A percentile compares a stretch with the other conserved stretches of the same genome.
These are phyloP conservation scores for Centrocercus urophasianus DNA, from an alignment of 2,113 vertebrate genomes.

Conservation along the genomic window DNA sequence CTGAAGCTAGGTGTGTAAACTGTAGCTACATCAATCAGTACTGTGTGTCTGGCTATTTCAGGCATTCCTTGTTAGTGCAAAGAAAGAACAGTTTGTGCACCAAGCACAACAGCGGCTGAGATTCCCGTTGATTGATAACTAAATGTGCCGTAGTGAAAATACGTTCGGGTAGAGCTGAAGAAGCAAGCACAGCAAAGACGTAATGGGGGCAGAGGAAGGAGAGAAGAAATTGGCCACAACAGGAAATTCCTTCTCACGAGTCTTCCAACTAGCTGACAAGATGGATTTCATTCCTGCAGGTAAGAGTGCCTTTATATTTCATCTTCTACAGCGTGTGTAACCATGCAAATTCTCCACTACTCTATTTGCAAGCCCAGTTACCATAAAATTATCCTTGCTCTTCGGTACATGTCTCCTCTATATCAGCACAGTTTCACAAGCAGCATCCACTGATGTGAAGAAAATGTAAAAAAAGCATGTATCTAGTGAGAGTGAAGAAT, in stretches of 20 bases:
- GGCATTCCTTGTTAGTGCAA: slow-evolving; percentile 73
- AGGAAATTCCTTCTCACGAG: slow-evolving; percentile 72
- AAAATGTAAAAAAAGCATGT: not conserved
- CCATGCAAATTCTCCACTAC: not conserved
- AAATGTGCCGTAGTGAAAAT: slow-evolving; percentile 72
- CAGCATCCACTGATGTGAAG: not conserved
- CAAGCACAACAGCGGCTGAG: slow-evolving; percentile 71
- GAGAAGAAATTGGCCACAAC: slow-evolving; percentile 65
- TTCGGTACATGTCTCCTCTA: not conserved
- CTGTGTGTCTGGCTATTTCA: slow-evolving; percentile 77
- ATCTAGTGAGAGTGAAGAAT: not conserved
- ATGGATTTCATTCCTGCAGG: slow-evolving; percentile 63
- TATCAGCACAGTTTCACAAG: not conserved
- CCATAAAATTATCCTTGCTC: not conserved
- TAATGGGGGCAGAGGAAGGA: slow-evolving; percentile 48
- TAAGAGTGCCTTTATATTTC: slow-evolving; percentile 57
- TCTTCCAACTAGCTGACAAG: slow-evolving; percentile 65
- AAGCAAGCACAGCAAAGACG: slow-evolving; percentile 40
- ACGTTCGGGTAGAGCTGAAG: slow-evolving; percentile 38
- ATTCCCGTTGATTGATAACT: slow-evolving; percentile 76
- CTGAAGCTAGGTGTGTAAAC: slow-evolving; percentile 75
- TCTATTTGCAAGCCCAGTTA: not conserved
- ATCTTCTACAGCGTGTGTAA: slow-evolving; percentile 3
- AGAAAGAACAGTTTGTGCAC: slow-evolving; percentile 80
- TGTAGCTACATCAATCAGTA: slow-evolving; percentile 77